phyloP scores from a whole-genome alignment of 2,888 invertebrate genomes.

The Liopterus haemorrhoidalis region DNA sequence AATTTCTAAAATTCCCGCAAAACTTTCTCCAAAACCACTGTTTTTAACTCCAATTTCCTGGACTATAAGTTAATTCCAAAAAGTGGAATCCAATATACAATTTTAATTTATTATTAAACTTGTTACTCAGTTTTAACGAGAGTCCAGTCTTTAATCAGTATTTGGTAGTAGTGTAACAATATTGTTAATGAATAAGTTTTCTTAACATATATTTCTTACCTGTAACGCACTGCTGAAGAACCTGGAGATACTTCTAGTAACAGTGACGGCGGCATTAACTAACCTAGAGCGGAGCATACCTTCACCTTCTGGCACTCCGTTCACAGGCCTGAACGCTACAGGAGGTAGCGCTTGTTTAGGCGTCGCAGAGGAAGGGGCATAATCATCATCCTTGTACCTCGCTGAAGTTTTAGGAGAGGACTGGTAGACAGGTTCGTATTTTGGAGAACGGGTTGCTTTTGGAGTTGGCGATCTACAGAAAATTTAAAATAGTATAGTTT shows the following conservation, averaged over 20 bases:
- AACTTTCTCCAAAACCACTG: too few relatives aligned
- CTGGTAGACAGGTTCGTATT: too few relatives aligned
- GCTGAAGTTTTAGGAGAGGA: background rate
- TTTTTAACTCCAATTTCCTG: too few relatives aligned
- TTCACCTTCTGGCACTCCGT: conserved; percentile 39
- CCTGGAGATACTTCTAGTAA: conserved; percentile 69
- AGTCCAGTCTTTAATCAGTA: background rate
- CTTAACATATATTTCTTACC: conserved; percentile 53
- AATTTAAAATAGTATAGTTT: too few relatives aligned
- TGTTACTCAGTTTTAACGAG: too few relatives aligned
- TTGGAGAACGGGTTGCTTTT: conserved; percentile 24
- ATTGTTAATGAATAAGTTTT: too few relatives aligned
- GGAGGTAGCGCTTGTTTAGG: conserved; percentile 38
- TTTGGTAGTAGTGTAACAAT: background rate
- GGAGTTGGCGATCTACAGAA: too few relatives aligned
- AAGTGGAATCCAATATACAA: too few relatives aligned
- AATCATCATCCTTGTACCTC: conserved; percentile 17
- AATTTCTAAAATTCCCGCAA: too few relatives aligned
- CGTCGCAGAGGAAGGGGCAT: conserved; percentile 25
- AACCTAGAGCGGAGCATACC: conserved; percentile 49
- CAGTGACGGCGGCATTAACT: conserved; percentile 68
- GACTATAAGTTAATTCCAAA: too few relatives aligned
- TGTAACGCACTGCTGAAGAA: conserved; percentile 73
- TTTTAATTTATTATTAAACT: too few relatives aligned
- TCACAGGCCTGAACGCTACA: conserved; percentile 41